Conservation (phyloP, 2,797 vertebrate species). For the Ispidina picta region DNA sequence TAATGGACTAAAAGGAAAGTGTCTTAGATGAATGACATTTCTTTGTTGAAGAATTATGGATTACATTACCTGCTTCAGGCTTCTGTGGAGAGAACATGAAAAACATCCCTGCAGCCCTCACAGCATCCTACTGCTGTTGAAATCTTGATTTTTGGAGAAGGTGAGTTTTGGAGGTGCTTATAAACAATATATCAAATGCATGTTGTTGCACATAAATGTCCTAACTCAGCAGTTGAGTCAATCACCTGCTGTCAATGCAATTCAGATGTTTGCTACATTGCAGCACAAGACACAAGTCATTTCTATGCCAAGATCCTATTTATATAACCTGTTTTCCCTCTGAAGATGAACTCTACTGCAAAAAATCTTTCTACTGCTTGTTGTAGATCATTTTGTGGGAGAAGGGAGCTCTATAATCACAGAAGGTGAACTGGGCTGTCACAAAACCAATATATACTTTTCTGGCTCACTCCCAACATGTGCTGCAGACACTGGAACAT, state of each 20-base stretch:
- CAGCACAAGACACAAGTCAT: neutral
- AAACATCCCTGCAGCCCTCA: neutral
- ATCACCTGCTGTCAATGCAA: neutral
- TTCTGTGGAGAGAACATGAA: neutral
- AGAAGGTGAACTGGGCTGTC: neutral
- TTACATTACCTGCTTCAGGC: neutral
- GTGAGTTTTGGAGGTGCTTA: neutral
- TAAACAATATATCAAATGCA: neutral
- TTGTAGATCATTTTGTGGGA: neutral
- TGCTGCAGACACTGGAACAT: neutral
- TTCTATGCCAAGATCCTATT: neutral
- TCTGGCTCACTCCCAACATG: neutral
- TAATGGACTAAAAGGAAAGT: constrained; percentile 10
- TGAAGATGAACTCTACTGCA: neutral
- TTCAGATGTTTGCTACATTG: neutral
- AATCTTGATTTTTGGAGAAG: neutral
- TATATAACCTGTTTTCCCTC: neutral
- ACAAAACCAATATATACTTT: neutral
- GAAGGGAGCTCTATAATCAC: neutral
- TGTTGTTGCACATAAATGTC: neutral
- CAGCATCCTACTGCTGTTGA: neutral
- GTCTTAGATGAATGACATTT: constrained; percentile 2
- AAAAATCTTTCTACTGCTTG: neutral
- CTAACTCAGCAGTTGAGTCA: neutral
- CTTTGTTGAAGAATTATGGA: constrained; percentile 19